Conservation (phyloP, 2,888 invertebrate species). For the Macrosoma leucophasiata region DNA sequence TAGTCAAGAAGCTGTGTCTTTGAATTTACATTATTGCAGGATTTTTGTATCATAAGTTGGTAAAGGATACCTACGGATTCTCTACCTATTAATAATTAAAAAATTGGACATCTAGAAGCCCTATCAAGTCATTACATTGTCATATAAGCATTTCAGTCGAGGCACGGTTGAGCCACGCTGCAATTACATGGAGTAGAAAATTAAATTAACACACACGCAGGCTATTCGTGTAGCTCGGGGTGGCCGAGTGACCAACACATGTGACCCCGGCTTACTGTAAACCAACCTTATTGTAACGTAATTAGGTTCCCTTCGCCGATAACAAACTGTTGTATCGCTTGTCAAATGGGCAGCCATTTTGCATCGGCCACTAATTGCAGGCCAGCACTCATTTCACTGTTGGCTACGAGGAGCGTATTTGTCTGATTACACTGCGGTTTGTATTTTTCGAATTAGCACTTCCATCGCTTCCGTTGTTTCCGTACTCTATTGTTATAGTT, state of each 20-base stretch:
- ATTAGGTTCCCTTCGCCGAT: conserved; percentile 13
- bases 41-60: too few relatives aligned
- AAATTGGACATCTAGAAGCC: too few relatives aligned
- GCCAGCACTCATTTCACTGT: conserved; percentile 64
- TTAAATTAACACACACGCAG: conserved; percentile 74
- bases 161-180: conserved; percentile 45
- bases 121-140: too few relatives aligned
- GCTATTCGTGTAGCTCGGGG: conserved; percentile 11
- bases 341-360: conserved; percentile 66
- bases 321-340: conserved; percentile 26
- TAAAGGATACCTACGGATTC: too few relatives aligned
- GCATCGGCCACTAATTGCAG: conserved; percentile 65
- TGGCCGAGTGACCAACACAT: conserved; percentile 42
- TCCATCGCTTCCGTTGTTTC: conserved; percentile 61
- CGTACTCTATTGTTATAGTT: conserved; percentile 52
- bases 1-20: too few relatives aligned
- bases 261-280: conserved; percentile 30
- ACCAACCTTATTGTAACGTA: conserved; percentile 24
- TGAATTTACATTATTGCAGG: too few relatives aligned
- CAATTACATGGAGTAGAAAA: conserved; percentile 71
- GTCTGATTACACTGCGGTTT: conserved; percentile 65
- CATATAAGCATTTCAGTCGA: conserved; percentile 45
- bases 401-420: conserved; percentile 54
- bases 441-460: conserved; percentile 73
- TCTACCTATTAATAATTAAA: too few relatives aligned